Evolutionary conservation across 2,113 vertebrate genomes (phyloP).

Genomic region (Stegastes partitus): DNA sequence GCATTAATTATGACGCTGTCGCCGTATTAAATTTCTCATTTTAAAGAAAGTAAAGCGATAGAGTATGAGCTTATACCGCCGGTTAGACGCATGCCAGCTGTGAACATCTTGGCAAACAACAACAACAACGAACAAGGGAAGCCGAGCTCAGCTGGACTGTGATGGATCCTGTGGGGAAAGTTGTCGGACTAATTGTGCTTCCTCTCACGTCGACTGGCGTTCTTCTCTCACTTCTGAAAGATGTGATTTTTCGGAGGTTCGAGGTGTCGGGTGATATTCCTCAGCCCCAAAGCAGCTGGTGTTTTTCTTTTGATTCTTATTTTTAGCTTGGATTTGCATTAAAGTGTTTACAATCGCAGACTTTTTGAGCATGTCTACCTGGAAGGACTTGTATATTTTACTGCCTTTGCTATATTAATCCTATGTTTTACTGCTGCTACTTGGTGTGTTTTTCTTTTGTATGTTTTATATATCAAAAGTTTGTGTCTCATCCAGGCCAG

Average conservation of each 20-base stretch:
- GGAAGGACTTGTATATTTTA: too few species aligned
- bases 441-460: too few species aligned
- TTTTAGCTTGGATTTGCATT: too few species aligned
- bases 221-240: neutral
- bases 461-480: too few species aligned
- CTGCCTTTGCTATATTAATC: too few species aligned
- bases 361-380: too few species aligned
- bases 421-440: too few species aligned
- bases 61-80: neutral
- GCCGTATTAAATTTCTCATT: neutral
- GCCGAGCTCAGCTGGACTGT: conserved; percentile 19
- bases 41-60: neutral
- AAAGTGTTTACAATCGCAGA: too few species aligned
- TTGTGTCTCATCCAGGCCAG: too few species aligned
- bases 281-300: too few species aligned
- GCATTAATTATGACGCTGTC: neutral
- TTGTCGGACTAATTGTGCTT: conserved; percentile 8
- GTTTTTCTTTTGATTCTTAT: too few species aligned
- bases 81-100: neutral
- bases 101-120: neutral
- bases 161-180: conserved; percentile 22
- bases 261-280: too few species aligned
- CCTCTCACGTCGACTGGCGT: neutral
- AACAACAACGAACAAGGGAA: neutral
- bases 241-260: neutral